Base-by-base conservation (phyloP, 2,113 vertebrate species). In the Daphoenositta chrysoptera region DNA sequence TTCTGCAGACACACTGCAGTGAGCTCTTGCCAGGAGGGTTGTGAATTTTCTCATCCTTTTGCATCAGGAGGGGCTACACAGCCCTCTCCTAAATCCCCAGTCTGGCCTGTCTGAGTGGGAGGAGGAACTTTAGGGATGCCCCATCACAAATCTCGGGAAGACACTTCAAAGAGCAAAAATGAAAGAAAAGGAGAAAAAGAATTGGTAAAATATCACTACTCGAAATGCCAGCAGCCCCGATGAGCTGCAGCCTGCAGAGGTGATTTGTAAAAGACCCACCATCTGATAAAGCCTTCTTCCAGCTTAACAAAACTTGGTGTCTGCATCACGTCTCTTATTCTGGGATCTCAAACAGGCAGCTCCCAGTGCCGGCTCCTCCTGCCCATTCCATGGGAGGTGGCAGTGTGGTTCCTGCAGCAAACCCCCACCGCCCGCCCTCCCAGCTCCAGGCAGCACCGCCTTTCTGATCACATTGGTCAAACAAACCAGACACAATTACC, bases 361-460 rank as follows among this genome's bases (percentile, higher is more conserved):
- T 42, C n/a, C 50, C 0, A 0, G 28, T 21, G 66, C 19, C 3
- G 30, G 15, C 66, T 75, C 10, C n/a, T 39, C 15, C 27, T 40
- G 63, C 27, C 50, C 31, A 0, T 33, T 20, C 44, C 33, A 19
- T 0, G 3, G 57, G 21, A 17, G 16, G 20, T 40, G 45, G 20
- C 40, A 35, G 0, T 3, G 24, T 10, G 12, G 39, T 5, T 56
- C 42, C 53, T 20, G 33, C 40, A 54, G 45, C 65, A 30, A 54
- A 23, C 1, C 21, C 47, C 39, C 2, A 4, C 14, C 0, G 1
- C 18, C 23, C 1, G 2, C 26, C 6, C 48, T 50, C 61, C 28
- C 9, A 5, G 42, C 51, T 10, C 47, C 5, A 2, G 54, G 54
- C 35, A 51, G 54, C 14, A 3, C 12, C 8, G 13, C 60, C 70